Conservation (phyloP, 2,888 invertebrate genomes). For the Acrobasis suavella region DNA sequence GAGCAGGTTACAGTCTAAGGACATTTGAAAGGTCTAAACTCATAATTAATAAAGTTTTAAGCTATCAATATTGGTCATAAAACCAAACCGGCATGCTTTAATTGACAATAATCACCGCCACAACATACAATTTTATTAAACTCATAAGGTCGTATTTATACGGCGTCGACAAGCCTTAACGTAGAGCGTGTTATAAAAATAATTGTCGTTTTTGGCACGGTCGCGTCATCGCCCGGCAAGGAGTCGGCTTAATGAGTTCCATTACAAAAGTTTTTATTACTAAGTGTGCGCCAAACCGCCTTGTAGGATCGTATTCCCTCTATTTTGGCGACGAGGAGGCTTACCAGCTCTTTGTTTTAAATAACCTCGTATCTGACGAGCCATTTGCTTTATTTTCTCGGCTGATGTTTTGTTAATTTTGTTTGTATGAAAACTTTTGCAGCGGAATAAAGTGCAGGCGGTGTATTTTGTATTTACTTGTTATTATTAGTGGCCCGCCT, state of each 20-base stretch:
- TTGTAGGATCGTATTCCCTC: slow-evolving; percentile 55
- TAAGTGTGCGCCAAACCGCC: slow-evolving; percentile 72
- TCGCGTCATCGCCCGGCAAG: slow-evolving; percentile 67
- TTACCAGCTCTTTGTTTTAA: slow-evolving; percentile 23
- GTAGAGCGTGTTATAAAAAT: slow-evolving; percentile 64
- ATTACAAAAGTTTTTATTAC: slow-evolving; percentile 82
- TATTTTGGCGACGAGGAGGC: slow-evolving; percentile 29
- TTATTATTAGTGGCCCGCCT: too few relatives aligned
- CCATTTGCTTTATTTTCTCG: slow-evolving; percentile 2
- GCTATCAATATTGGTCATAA: too few relatives aligned
- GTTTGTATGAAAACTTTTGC: too few relatives aligned
- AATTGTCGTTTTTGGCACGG: slow-evolving; percentile 78
- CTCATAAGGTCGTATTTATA: background rate
- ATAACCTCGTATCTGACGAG: slow-evolving; percentile 21
- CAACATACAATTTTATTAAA: too few relatives aligned
- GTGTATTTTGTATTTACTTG: too few relatives aligned
- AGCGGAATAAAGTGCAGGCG: too few relatives aligned
- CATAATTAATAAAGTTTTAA: too few relatives aligned
- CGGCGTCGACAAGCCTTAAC: slow-evolving; percentile 29
- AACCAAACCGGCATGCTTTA: too few relatives aligned
- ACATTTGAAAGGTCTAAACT: too few relatives aligned
- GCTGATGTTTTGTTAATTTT: background rate
- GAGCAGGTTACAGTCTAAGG: too few relatives aligned
- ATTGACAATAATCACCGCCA: too few relatives aligned
- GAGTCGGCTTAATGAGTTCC: slow-evolving; percentile 74